Conservation (phyloP, 2,888 invertebrate genomes). For the Cryptosula pallasiana region DNA sequence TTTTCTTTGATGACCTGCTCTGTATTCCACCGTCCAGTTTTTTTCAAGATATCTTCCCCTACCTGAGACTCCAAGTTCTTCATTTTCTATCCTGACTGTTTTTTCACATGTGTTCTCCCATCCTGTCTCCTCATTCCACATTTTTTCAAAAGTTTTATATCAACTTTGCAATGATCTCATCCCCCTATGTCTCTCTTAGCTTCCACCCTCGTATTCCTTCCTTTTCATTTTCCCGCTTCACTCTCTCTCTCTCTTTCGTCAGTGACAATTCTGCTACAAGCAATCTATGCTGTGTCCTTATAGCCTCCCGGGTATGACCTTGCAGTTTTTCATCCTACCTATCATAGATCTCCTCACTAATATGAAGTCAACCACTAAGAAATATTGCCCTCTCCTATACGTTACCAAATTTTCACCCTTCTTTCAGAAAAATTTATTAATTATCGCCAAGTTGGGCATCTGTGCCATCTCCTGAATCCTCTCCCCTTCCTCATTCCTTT, state of each 20-base stretch:
- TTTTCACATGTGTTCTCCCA: background rate
- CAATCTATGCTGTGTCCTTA: constrained; percentile 1
- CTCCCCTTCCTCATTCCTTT: background rate
- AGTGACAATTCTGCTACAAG: background rate
- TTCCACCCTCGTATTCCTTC: constrained; percentile 1
- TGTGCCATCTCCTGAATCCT: background rate
- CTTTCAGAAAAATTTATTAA: background rate
- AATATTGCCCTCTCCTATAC: background rate
- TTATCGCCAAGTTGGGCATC: background rate
- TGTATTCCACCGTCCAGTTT: background rate
- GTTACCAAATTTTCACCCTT: background rate
- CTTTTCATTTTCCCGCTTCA: background rate
- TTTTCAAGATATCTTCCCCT: background rate
- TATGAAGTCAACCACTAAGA: background rate
- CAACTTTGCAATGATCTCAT: too few species aligned
- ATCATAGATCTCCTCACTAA: too few species aligned
- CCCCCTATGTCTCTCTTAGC: background rate
- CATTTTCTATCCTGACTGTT: background rate
- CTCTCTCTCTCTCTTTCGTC: background rate
- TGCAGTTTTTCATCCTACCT: background rate
- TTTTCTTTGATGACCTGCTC: background rate
- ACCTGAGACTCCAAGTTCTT: too few species aligned
- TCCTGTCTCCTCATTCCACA: background rate
- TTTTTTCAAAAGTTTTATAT: background rate
- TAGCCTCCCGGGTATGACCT: constrained; percentile 10